Evolutionary conservation across 2,888 invertebrate genomes (phyloP), one percentile per base, ranked within the genome.

Genomic region (Amblyjoppa fuscipennis): DNA sequence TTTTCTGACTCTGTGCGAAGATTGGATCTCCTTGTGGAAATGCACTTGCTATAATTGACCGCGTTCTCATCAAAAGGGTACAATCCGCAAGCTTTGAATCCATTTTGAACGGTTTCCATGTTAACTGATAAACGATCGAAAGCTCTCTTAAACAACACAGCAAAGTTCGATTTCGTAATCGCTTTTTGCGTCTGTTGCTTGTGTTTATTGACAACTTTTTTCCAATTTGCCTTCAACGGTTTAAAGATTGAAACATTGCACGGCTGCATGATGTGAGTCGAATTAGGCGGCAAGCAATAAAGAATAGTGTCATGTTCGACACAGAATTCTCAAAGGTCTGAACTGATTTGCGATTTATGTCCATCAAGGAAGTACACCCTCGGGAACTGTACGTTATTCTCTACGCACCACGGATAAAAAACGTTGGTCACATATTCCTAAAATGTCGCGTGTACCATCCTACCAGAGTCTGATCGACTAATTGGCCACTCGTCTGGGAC

Each of bases 391-490:
- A 41, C 25, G 7, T 25, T 5, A 5, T 51, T 73, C 34, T 91
- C 70, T 25, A 87, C 5, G 25, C 89, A 66, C 91, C 92, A 91
- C 16, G 85, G 88, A 53, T 88, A 84, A 2, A 93, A 92, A 49
- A 91, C 86, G 76, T 93, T 93, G 0, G 91, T 82, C 4, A 93
- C 84, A 81, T 92, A 93, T 84, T 93, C 92, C 87, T 87, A 93
- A 88, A 93, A 93, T 0, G 92, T 91, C 53, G 86, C 87, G 1
- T 88, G 83, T 45, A 89, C 90, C 92, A 93, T 94, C 92, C 91
- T 93, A 0, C 93, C 93, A 53, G 78, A 77, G 25, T 91, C 89
- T 1, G 91, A 91, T 45, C 89, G 83, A 0, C 93, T 92, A 28
- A 92, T 88, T 70, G 86, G 85, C 90, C 90, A 91, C 74, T 84